Percentiles rank a stretch among this genome's conserved stretches.
These are phyloP conservation scores for Arbacia lixula DNA, from an alignment of 53 echinoderm and acorn worm species.

Conservation along the genomic window DNA sequence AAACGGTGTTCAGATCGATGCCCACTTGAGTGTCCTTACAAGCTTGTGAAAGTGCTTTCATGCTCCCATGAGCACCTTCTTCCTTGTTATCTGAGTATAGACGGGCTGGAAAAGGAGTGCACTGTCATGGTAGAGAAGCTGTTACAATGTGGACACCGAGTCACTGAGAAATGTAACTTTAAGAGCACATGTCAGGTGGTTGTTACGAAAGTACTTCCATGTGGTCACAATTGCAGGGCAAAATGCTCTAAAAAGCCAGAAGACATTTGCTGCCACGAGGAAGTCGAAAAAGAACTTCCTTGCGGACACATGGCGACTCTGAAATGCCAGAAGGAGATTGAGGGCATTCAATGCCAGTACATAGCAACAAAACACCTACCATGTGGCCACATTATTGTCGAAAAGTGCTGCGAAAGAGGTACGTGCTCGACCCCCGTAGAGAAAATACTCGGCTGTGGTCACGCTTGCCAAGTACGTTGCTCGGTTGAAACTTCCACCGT, in stretches of 20 bases:
- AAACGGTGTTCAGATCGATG: conserved; percentile 2
- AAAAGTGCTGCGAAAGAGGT: background rate
- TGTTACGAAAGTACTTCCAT: conserved; percentile 1
- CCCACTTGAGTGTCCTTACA: background rate
- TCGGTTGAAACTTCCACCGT: background rate
- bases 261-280: background rate
- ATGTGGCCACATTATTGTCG: background rate
- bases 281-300: background rate
- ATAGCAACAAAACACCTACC: background rate
- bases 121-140: background rate
- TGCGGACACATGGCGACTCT: conserved; percentile 42
- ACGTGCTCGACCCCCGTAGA: background rate
- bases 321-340: conserved; percentile 7
- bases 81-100: background rate
- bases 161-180: conserved; percentile 5
- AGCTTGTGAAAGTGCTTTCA: background rate
- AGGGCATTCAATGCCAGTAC: background rate
- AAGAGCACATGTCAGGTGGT: background rate
- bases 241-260: background rate
- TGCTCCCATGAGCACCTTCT: conserved; percentile 14
- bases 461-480: conserved; percentile 47
- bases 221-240: background rate
- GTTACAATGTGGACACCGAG: background rate
- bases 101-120: background rate
- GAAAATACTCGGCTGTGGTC: conserved; percentile 66